Percentiles rank a stretch among this genome's conserved stretches.
Conservation (phyloP, 2,797 vertebrate genomes). For the Ficedula albicollis region DNA sequence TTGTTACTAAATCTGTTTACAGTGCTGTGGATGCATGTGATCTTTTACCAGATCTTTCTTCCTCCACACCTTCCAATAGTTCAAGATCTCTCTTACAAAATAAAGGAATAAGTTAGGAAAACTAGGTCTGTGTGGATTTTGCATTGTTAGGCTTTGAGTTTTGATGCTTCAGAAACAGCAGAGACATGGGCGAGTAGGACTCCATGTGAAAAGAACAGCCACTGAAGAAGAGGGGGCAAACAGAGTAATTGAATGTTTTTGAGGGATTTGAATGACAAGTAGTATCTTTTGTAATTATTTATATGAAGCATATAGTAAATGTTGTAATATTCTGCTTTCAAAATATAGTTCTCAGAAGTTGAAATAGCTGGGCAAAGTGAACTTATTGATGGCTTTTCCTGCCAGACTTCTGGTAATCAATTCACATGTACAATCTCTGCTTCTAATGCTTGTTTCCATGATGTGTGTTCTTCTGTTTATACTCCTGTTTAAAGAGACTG, state of each 20-base stretch:
- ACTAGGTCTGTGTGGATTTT: background rate
- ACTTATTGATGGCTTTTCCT: background rate
- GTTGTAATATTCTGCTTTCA: background rate
- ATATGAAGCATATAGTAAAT: background rate
- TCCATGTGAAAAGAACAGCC: background rate
- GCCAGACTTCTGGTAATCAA: background rate
- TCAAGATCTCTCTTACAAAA: background rate
- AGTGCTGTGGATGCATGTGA: background rate
- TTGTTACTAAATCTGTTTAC: background rate
- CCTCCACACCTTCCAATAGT: fast-evolving
- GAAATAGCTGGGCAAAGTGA: background rate
- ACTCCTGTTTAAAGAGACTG: background rate
- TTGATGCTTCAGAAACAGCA: background rate
- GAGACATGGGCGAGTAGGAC: background rate
- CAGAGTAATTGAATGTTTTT: background rate
- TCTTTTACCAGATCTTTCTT: background rate
- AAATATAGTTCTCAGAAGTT: background rate
- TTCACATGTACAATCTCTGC: background rate
- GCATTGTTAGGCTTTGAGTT: background rate
- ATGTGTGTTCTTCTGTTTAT: background rate
- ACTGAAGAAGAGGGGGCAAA: background rate
- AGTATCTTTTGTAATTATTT: background rate
- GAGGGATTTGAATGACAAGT: background rate
- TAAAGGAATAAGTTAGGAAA: background rate
- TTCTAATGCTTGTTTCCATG: background rate